A percentile compares a stretch with the other conserved stretches of the same genome.
These are phyloP conservation scores for Meandrusa payeni DNA, from an alignment of 2,888 invertebrate genomes.

Conservation along the genomic window DNA sequence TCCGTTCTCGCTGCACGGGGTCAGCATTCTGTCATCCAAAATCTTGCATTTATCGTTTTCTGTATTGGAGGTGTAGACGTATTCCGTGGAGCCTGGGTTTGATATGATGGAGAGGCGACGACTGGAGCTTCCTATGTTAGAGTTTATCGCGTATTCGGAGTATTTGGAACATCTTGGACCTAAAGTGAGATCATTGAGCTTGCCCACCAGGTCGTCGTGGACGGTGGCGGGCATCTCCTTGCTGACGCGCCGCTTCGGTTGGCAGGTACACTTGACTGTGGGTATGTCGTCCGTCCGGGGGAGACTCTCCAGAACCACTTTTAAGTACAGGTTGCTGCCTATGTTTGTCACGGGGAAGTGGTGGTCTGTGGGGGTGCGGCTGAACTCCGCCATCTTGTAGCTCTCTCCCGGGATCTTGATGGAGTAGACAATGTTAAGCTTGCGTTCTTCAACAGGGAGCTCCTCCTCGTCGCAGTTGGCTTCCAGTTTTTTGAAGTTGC, in stretches of 20 bases:
- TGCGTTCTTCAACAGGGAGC: conserved; percentile 49
- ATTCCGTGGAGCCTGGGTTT: conserved; percentile 39
- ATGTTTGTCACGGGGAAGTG: conserved; percentile 86
- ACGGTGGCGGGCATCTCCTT: conserved; percentile 48
- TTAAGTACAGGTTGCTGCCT: conserved; percentile 82
- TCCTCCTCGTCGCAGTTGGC: conserved; percentile 62
- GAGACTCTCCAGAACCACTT: conserved; percentile 83
- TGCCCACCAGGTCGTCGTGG: conserved; percentile 61
- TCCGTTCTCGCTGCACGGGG: conserved; percentile 86
- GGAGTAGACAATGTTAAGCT: conserved; percentile 83
- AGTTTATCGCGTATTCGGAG: conserved; percentile 42
- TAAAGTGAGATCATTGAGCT: conserved; percentile 71
- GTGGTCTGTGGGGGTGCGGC: conserved; percentile 83
- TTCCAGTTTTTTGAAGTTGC: conserved; percentile 73
- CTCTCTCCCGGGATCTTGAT: conserved; percentile 85
- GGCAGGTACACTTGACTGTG: conserved; percentile 69
- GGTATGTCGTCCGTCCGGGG: conserved; percentile 89
- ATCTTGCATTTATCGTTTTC: conserved; percentile 42
- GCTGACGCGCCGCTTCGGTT: conserved; percentile 55
- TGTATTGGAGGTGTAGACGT: conserved; percentile 36
- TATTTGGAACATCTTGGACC: conserved; percentile 48
- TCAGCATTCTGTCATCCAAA: conserved; percentile 86
- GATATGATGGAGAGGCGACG: conserved; percentile 47
- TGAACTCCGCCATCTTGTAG: conserved; percentile 74
- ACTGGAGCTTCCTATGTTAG: conserved; percentile 43